Conservation (phyloP, 1,140 invertebrate genomes). For the Lordiphosa collinella region DNA sequence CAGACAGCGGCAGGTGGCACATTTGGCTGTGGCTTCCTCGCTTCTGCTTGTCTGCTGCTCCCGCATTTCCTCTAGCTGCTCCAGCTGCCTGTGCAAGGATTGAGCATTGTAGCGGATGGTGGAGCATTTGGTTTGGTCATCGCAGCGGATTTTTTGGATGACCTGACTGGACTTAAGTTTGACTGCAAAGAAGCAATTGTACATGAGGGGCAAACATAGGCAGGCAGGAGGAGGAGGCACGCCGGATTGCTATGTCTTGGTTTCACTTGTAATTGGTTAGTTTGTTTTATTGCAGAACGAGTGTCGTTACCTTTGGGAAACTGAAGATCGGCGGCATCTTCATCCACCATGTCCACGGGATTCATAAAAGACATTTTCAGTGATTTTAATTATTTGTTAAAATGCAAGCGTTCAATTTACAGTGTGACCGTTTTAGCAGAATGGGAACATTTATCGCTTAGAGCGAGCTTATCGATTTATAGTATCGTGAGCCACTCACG, state of each 20-base stretch:
- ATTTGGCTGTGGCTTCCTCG: slow-evolving; percentile 2
- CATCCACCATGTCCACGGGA: slow-evolving; percentile 84
- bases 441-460: no score
- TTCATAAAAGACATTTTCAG: slow-evolving; percentile 75
- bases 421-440: no score
- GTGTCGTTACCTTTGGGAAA: slow-evolving; percentile 89
- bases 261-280: slow-evolving; percentile 49
- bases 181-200: slow-evolving; percentile 45
- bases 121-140: slow-evolving; percentile 26
- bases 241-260: neutral
- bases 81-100: slow-evolving; percentile 36
- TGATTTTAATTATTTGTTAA: neutral
- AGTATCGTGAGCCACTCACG: no score
- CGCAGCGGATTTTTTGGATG: slow-evolving; percentile 11
- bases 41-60: neutral
- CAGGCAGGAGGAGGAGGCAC: neutral
- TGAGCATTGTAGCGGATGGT: slow-evolving; percentile 29
- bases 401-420: no score
- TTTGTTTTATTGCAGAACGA: neutral
- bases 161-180: slow-evolving; percentile 14
- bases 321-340: slow-evolving; percentile 91
- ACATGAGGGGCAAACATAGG: slow-evolving; percentile 35
- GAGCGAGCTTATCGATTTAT: no score
- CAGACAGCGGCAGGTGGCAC: slow-evolving; percentile 36
- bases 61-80: slow-evolving; percentile 20